Evolutionary conservation across 2,888 invertebrate species (phyloP).

Genomic region (Orthosia gracilis): DNA sequence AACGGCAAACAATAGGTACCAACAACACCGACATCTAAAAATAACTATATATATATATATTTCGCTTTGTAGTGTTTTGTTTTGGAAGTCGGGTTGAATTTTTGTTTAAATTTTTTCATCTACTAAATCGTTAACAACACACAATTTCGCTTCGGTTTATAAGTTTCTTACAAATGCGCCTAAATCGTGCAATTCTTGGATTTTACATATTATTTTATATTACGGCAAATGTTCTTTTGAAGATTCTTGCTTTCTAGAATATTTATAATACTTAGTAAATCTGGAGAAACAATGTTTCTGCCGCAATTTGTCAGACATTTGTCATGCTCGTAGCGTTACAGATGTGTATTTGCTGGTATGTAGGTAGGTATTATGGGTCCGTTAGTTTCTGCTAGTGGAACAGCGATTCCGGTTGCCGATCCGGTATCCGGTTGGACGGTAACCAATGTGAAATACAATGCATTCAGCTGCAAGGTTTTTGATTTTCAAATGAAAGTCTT

Average conservation of each 20-base stretch:
- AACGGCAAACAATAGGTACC: too few species aligned
- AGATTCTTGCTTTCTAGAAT: conserved; percentile 49
- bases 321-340: conserved; percentile 26
- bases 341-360: background rate
- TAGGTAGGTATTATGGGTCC: conserved; percentile 12
- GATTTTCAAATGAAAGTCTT: background rate
- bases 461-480: conserved; percentile 6
- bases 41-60: too few species aligned
- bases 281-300: conserved; percentile 51
- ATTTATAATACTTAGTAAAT: too few species aligned
- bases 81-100: too few species aligned
- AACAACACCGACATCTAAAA: too few species aligned
- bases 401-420: conserved; percentile 35
- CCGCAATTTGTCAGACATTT: conserved; percentile 37
- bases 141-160: background rate
- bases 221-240: conserved; percentile 21
- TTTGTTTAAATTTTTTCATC: background rate
- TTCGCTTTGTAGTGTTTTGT: too few species aligned
- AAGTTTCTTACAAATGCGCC: conserved; percentile 28
- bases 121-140: background rate
- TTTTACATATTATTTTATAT: conserved; percentile 31
- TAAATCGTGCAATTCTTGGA: conserved; percentile 21
- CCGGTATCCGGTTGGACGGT: conserved; percentile 30
- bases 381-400: conserved; percentile 26
- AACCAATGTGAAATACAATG: conserved; percentile 29